Percentiles rank a stretch among this genome's conserved stretches.
Conservation (phyloP, 2,797 vertebrate genomes). For the Varecia variegata region DNA sequence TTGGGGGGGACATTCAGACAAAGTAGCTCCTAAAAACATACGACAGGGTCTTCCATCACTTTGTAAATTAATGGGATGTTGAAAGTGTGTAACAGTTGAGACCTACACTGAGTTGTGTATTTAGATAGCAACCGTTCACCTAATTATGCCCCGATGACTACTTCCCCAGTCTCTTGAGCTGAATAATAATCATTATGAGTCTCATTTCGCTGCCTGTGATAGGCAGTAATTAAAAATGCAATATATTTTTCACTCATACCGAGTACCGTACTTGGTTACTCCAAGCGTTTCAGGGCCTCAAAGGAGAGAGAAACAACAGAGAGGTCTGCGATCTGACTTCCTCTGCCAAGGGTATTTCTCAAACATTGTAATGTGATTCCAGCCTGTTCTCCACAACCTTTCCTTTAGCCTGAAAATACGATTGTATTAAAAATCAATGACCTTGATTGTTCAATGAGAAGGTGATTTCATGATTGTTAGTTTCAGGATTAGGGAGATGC, state of each 20-base stretch:
- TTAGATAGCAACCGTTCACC: background rate
- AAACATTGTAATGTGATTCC: background rate
- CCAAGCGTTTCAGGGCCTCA: background rate
- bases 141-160: constrained; percentile 60
- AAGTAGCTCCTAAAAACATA: accelerated
- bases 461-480: background rate
- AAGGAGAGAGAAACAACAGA: background rate
- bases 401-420: background rate
- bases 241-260: constrained; percentile 67
- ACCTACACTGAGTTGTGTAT: background rate
- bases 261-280: constrained; percentile 70
- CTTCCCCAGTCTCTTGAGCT: constrained; percentile 52
- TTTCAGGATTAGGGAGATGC: background rate
- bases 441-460: background rate
- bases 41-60: accelerated
- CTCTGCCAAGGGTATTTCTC: background rate
- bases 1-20: accelerated
- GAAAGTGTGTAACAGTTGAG: background rate
- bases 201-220: constrained; percentile 52
- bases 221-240: constrained; percentile 55
- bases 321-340: background rate
- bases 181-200: constrained; percentile 58
- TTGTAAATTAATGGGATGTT: background rate
- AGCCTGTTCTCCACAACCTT: background rate
- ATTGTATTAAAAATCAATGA: background rate